phyloP scores from a whole-genome alignment of 2,113 vertebrate genomes.

The Caretta caretta region DNA sequence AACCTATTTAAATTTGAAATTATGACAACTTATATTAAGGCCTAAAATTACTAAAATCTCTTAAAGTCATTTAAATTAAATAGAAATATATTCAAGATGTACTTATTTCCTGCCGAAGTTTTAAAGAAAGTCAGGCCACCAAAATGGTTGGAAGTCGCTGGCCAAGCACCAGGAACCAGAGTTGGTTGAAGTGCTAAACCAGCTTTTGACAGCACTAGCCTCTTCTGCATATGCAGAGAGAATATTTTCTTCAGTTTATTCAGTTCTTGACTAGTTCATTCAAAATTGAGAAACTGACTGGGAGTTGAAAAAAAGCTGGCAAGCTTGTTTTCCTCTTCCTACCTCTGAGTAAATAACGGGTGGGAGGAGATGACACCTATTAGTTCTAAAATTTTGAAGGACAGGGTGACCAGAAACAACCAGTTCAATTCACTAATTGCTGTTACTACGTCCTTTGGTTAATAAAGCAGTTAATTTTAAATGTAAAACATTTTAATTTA shows the following conservation, averaged over 20 bases:
- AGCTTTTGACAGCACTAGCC: neutral
- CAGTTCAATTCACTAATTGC: neutral
- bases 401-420: neutral
- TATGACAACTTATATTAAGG: neutral
- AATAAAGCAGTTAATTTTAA: neutral
- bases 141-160: neutral
- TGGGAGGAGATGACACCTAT: neutral
- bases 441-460: neutral
- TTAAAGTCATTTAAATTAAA: neutral
- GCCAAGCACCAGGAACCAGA: neutral
- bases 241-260: neutral
- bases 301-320: neutral
- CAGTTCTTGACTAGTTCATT: neutral
- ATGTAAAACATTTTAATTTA: neutral
- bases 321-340: neutral
- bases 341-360: neutral
- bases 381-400: neutral
- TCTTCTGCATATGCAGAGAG: neutral
- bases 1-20: neutral
- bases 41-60: neutral
- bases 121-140: neutral
- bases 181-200: neutral
- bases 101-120: neutral
- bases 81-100: neutral
- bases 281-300: neutral